Conservation (phyloP, 2,113 vertebrate genomes). For the Anarhynchus alexandrinus region DNA sequence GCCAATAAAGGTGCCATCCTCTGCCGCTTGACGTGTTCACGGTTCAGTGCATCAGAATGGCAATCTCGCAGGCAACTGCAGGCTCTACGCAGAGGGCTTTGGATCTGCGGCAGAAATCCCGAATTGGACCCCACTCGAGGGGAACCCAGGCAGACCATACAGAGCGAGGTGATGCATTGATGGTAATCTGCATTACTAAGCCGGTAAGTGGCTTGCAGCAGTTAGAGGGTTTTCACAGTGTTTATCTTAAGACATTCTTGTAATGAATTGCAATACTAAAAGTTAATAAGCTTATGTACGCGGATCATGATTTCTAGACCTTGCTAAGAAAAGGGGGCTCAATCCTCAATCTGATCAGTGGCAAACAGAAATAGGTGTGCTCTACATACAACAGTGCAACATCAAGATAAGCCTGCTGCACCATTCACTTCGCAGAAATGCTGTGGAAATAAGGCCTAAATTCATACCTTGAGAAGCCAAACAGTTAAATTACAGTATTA, state of each 20-base stretch:
- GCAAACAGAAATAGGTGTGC: not conserved
- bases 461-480: not conserved
- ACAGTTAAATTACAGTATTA: constrained; percentile 35
- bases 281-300: constrained; percentile 29
- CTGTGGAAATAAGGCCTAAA: not conserved
- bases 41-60: not conserved
- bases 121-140: accelerated
- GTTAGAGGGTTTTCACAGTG: constrained; percentile 38
- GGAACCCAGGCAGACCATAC: not conserved
- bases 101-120: not conserved
- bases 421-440: not conserved
- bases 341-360: not conserved
- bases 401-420: not conserved
- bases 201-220: constrained; percentile 28
- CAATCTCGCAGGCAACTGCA: not conserved
- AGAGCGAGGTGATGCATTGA: not conserved
- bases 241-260: constrained; percentile 41
- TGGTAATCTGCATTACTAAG: constrained; percentile 31
- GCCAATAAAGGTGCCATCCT: not conserved
- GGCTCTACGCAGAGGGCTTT: not conserved
- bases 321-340: constrained; percentile 1
- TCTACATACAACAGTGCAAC: not conserved
- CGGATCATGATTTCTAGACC: not conserved
- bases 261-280: constrained; percentile 39
- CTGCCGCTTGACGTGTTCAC: not conserved